phyloP scores from a whole-genome alignment of 2,113 vertebrate genomes.

The Cavia aperea region DNA sequence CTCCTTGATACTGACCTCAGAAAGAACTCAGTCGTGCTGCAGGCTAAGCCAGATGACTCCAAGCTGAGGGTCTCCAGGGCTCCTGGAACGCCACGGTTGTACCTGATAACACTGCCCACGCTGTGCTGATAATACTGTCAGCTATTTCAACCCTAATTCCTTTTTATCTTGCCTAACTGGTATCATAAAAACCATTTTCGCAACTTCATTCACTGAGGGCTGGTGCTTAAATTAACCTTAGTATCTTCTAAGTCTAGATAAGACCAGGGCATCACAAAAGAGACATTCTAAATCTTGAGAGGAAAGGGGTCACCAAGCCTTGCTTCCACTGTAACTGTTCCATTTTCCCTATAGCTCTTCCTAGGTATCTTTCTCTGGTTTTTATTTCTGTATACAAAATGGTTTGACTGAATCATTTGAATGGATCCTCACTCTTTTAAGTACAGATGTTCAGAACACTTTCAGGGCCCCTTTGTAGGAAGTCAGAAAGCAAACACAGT shows the following conservation, averaged over 20 bases:
- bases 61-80: not conserved
- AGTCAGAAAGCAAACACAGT: not conserved
- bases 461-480: not conserved
- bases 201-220: not conserved
- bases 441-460: not conserved
- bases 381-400: not conserved
- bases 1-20: not conserved
- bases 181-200: not conserved
- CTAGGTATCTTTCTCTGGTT: not conserved
- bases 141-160: not conserved
- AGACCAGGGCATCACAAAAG: not conserved
- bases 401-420: not conserved
- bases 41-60: not conserved
- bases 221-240: not conserved
- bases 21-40: not conserved
- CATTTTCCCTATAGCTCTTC: not conserved
- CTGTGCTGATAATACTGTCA: not conserved
- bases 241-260: not conserved
- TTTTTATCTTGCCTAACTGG: not conserved
- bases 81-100: not conserved
- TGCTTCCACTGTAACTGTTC: not conserved
- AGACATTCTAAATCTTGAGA: not conserved
- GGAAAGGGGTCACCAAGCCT: not conserved
- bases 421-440: not conserved
- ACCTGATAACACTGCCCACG: fast-evolving